These are phyloP conservation scores for Tor tambroides DNA, from an alignment of 2,113 vertebrate genomes.

Conservation along the genomic window DNA sequence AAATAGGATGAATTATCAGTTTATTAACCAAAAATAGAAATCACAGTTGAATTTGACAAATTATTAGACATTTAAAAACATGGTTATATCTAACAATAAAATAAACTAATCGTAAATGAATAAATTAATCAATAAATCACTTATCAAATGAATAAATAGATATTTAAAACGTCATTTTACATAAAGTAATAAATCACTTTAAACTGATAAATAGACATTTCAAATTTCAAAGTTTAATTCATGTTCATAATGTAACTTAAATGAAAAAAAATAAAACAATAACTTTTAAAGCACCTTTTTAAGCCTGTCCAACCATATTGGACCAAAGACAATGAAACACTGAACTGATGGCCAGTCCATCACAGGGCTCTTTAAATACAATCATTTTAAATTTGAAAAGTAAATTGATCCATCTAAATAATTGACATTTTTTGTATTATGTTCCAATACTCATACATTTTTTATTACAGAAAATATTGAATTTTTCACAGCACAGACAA, in stretches of 20 bases:
- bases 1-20: background rate
- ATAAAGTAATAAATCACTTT: background rate
- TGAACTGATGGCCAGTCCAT: too few species aligned
- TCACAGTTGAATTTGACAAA: background rate
- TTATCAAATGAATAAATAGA: background rate
- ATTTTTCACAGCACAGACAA: conserved; percentile 1
- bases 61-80: background rate
- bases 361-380: too few species aligned
- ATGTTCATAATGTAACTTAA: background rate
- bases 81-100: background rate
- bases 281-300: too few species aligned
- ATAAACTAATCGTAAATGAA: background rate
- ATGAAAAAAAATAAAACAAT: too few species aligned
- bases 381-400: too few species aligned
- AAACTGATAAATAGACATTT: background rate
- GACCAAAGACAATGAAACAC: too few species aligned
- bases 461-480: background rate
- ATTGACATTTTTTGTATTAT: background rate
- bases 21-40: background rate
- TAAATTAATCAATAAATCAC: background rate
- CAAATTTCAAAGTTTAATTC: background rate
- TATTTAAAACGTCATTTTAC: too few species aligned
- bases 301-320: too few species aligned
- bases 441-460: background rate
- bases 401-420: too few species aligned